Conservation (phyloP, 2,888 invertebrate genomes). For the Zhuqinia jingwanae region DNA sequence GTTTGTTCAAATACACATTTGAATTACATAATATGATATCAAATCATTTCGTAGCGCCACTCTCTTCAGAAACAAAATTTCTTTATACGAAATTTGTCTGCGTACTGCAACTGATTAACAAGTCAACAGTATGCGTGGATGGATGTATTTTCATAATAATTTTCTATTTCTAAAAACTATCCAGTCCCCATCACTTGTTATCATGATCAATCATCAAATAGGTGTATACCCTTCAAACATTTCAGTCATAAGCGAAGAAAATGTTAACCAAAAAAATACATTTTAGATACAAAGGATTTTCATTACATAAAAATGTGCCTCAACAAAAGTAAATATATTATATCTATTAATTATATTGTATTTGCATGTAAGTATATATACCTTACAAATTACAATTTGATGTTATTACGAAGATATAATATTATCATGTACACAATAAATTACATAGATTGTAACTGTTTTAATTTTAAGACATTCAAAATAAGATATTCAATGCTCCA, state of each 20-base stretch:
- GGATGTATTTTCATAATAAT: constrained; percentile 53
- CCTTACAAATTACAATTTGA: too few species aligned
- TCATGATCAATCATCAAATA: not conserved
- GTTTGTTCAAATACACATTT: too few species aligned
- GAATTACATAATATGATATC: too few species aligned
- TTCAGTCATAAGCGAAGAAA: too few species aligned
- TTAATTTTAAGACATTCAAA: too few species aligned
- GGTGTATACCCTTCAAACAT: not conserved
- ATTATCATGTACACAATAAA: not conserved
- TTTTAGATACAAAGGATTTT: not conserved
- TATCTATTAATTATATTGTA: too few species aligned
- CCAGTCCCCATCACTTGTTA: not conserved
- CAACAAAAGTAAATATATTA: too few species aligned
- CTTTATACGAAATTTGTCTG: not conserved
- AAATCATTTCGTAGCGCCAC: too few species aligned
- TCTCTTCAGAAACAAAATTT: not conserved
- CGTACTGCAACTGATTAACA: not conserved
- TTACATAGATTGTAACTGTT: not conserved
- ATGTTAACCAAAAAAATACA: not conserved
- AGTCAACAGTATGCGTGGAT: not conserved
- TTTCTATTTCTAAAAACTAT: constrained; percentile 25
- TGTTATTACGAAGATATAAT: too few species aligned
- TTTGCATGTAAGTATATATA: too few species aligned
- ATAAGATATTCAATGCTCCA: too few species aligned
- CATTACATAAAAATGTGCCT: not conserved